Evolutionary conservation across 2,113 vertebrate species (phyloP).

Genomic region (Cheirogaleus medius): DNA sequence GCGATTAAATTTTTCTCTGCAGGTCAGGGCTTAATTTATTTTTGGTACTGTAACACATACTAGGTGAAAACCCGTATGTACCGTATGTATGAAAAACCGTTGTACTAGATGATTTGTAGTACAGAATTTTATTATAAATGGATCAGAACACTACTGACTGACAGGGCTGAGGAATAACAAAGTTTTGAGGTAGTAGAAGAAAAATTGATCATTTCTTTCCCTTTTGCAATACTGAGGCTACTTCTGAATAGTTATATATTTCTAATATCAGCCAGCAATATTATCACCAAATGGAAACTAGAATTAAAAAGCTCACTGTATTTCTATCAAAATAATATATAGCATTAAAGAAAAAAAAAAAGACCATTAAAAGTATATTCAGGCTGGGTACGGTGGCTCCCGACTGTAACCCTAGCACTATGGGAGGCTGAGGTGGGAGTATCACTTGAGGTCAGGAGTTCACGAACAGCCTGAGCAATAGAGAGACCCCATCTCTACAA

Average conservation of each 20-base stretch:
- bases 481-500: too few species aligned
- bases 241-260: slow-evolving; percentile 19
- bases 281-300: background rate
- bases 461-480: too few species aligned
- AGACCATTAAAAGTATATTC: background rate
- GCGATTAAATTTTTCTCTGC: background rate
- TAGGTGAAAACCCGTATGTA: background rate
- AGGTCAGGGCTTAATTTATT: background rate
- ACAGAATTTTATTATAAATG: background rate
- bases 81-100: too few species aligned
- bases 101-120: background rate
- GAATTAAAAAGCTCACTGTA: background rate
- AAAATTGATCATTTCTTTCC: background rate
- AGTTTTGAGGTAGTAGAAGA: background rate
- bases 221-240: background rate
- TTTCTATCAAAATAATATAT: background rate
- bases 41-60: background rate
- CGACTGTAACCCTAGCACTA: too few species aligned
- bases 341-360: background rate
- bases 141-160: background rate
- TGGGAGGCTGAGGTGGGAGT: too few species aligned
- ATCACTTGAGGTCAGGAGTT: too few species aligned
- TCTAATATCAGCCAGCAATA: background rate
- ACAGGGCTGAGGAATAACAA: background rate
- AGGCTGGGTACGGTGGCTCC: background rate